Evolutionary conservation across 2,797 vertebrate genomes (phyloP), one percentile per base, ranked within the genome.

Genomic region (Epinephelus malabaricus): DNA sequence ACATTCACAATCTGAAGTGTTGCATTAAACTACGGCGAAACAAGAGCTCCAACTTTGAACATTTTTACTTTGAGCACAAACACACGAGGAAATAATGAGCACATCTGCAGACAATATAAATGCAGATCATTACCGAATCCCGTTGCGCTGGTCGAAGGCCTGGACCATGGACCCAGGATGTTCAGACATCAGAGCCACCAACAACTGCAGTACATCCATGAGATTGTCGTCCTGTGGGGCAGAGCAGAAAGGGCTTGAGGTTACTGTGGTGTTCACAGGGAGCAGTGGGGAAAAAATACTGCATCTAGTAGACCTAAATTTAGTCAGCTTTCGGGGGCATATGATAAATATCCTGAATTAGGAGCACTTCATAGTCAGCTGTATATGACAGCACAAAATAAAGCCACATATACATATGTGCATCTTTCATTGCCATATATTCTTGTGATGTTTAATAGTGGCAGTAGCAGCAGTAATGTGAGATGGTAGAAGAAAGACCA

Each of bases 151-250:
- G 94, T 99, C 98, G 89, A 99, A 99, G 81, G 98, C 98, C 90
- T 97, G 97, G 78, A 97, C 96, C 97, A 99, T 98, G 58, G 98
- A 97, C 45, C 92, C 91, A 2, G 98, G 98, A 84, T 99, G 97
- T 89, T 99, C 98, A 65, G 98, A 96, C 97, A 99, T 99, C 86
- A 99, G 92, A 85, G 98, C 98, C 85, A 99, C 98, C 91, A 99
- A 92, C 83, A 99, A 92, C 91, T 99, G 98, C 66, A 99, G 96
- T 54, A 99, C 98, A 89, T 99, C 98, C 96, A 99, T 98, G 84
- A 99, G 95, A 91, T 99, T 99, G 92, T 99, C 98, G 89, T 99
- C 98, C 98, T 99, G 83, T 18, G 25, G 62, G 61, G 76, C 18
- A 80, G 30, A 75, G 6, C 61, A 47, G 27, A 73, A 55, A 5